A percentile compares a stretch with the other conserved stretches of the same genome.
phyloP scores from a whole-genome alignment of 2,113 vertebrate species.

The Myiagra hebetior region DNA sequence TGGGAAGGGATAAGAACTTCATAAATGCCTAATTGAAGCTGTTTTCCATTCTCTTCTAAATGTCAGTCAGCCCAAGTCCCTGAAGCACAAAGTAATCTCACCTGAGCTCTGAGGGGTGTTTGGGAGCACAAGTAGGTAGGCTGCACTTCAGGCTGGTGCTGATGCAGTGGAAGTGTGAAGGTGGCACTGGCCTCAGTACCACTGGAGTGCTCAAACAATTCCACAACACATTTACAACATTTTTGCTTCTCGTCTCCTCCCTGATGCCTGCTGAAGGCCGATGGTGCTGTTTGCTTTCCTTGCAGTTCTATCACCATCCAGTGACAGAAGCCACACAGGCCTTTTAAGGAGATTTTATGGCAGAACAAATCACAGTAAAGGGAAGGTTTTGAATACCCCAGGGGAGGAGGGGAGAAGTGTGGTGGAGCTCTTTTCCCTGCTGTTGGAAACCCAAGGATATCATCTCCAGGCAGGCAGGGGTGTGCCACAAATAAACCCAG shows the following conservation, averaged over 20 bases:
- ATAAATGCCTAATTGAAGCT: not conserved
- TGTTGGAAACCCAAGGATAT: not conserved
- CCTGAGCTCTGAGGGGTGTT: not conserved
- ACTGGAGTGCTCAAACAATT: not conserved
- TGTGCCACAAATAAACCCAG: not conserved
- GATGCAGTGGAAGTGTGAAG: not conserved
- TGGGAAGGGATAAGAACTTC: not conserved
- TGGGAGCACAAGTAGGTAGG: not conserved
- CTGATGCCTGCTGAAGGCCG: not conserved
- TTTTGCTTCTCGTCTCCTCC: not conserved
- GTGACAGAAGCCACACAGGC: not conserved
- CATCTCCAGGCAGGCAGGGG: not conserved
- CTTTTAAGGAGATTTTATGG: not conserved
- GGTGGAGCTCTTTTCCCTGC: not conserved
- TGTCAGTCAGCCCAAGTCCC: not conserved
- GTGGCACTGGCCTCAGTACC: fast-evolving
- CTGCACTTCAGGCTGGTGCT: not conserved
- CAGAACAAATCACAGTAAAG: not conserved
- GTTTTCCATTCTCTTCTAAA: not conserved
- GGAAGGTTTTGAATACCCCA: not conserved
- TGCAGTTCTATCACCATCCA: not conserved
- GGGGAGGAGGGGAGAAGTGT: fast-evolving
- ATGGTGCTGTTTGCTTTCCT: not conserved
- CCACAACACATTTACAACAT: not conserved
- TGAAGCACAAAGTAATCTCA: not conserved